Percentiles rank a stretch among this genome's conserved stretches.
These are phyloP conservation scores for Drosophila guanche DNA, from an alignment of 1,140 invertebrate species.

Conservation along the genomic window DNA sequence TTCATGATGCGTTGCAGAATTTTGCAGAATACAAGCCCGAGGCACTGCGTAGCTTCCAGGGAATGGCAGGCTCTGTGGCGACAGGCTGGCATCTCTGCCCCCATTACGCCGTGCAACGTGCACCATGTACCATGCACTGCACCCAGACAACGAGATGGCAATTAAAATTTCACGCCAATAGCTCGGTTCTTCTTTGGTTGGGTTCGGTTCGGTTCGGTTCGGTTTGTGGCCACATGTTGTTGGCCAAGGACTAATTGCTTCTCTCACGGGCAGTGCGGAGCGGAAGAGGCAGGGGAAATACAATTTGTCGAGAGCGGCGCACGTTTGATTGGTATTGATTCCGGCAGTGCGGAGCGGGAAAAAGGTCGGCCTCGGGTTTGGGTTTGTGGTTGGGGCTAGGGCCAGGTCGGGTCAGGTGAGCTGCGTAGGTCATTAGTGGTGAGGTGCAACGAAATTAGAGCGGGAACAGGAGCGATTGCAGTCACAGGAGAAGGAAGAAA, in stretches of 20 bases:
- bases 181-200: slow-evolving; percentile 29
- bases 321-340: slow-evolving; percentile 80
- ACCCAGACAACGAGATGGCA: slow-evolving; percentile 46
- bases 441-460: slow-evolving; percentile 72
- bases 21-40: no score
- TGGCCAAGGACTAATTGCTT: slow-evolving; percentile 63
- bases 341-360: slow-evolving; percentile 22
- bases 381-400: not conserved
- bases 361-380: not conserved
- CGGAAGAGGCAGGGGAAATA: slow-evolving; percentile 34
- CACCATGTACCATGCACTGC: not conserved
- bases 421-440: slow-evolving; percentile 64
- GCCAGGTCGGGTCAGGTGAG: slow-evolving; percentile 25
- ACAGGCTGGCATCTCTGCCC: no score
- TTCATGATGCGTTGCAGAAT: no score
- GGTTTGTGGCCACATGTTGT: slow-evolving; percentile 60
- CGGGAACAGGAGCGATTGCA: slow-evolving; percentile 17
- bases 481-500: not conserved
- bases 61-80: no score
- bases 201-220: not conserved
- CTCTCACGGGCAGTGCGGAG: slow-evolving; percentile 36
- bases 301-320: slow-evolving; percentile 78
- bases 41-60: no score
- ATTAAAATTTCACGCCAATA: slow-evolving; percentile 81
- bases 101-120: no score